Evolutionary conservation across 2,113 vertebrate genomes (phyloP).

Genomic region (Heliornis fulica): DNA sequence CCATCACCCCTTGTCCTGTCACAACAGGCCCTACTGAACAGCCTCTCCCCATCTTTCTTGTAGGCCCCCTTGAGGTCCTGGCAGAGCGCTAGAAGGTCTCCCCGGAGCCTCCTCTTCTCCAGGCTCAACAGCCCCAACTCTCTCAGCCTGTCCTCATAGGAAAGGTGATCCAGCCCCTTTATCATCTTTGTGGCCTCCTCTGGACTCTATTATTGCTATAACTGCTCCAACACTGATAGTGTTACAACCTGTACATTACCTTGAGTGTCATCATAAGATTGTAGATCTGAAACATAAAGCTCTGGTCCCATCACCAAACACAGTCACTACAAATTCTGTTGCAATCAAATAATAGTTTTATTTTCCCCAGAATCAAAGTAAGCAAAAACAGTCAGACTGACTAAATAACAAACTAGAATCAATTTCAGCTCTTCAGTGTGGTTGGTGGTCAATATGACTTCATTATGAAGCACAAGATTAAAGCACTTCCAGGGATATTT

Average conservation of each 20-base stretch:
- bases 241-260: background rate
- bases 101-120: no score
- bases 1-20: no score
- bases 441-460: background rate
- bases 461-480: background rate
- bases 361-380: background rate
- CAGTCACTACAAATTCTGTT: background rate
- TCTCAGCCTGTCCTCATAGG: no score
- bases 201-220: background rate
- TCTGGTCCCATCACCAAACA: background rate
- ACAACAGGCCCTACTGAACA: no score
- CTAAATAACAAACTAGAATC: background rate
- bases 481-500: background rate
- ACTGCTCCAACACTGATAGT: background rate
- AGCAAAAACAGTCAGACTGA: background rate
- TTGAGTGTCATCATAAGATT: background rate
- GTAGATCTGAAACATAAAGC: background rate
- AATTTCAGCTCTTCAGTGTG: background rate
- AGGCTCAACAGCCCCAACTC: no score
- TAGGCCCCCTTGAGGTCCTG: no score
- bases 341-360: background rate
- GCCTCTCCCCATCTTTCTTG: no score
- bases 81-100: no score
- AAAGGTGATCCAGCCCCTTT: no score
- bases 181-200: no score